These are phyloP conservation scores for Ameiurus melas DNA, from an alignment of 2,113 vertebrate genomes.

Conservation along the genomic window DNA sequence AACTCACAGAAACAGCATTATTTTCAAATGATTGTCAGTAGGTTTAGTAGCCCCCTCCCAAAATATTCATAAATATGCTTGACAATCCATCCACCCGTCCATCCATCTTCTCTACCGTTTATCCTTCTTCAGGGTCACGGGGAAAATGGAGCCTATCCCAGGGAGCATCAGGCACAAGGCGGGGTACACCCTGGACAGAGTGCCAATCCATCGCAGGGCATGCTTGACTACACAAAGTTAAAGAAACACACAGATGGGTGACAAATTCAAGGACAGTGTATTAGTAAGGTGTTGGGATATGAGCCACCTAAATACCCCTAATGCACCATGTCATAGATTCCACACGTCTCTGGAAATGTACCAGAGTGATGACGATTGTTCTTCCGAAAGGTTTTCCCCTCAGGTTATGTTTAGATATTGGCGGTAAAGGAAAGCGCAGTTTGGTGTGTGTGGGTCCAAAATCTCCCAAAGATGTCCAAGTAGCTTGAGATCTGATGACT, in stretches of 20 bases:
- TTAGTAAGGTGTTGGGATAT: not conserved
- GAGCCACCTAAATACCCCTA: not conserved
- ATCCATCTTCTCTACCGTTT: too few relatives aligned
- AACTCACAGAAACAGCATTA: not conserved
- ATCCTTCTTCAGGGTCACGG: too few relatives aligned
- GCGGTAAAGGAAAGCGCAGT: not conserved
- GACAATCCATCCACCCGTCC: not conserved
- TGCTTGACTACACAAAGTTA: not conserved
- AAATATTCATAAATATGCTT: not conserved
- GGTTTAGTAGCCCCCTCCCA: not conserved
- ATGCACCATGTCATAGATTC: not conserved
- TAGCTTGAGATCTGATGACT: not conserved
- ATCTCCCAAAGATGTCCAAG: not conserved
- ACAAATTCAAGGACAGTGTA: not conserved
- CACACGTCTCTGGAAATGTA: not conserved
- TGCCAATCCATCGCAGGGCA: too few relatives aligned
- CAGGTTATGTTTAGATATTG: not conserved
- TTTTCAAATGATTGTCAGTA: slow-evolving; percentile 30
- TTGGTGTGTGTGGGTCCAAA: not conserved
- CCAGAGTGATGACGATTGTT: not conserved
- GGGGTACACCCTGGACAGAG: too few relatives aligned
- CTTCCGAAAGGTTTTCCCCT: not conserved
- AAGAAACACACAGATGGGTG: not conserved
- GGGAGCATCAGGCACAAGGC: too few relatives aligned
- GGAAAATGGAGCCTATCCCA: too few relatives aligned